Evolutionary conservation across 2,888 invertebrate genomes (phyloP), one percentile per base, ranked within the genome.

Genomic region (Amphiduros pacificus): DNA sequence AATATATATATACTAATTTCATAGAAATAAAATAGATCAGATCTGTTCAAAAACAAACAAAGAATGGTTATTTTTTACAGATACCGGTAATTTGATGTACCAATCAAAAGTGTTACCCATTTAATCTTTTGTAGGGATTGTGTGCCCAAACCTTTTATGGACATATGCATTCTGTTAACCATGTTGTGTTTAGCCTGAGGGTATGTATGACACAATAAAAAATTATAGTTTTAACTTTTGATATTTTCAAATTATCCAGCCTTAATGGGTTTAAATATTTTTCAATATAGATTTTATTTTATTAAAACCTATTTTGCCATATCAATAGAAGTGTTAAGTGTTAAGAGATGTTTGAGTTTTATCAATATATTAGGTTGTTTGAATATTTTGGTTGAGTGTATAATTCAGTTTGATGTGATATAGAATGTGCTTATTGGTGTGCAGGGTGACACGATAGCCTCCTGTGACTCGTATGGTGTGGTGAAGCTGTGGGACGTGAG

Each of bases 401-500:
- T n/a, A n/a, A n/a, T n/a, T n/a, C n/a, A n/a, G n/a, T n/a, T n/a
- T n/a, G n/a, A 36, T 11, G 9, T 36, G 36, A 36, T 17, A 36
- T 17, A 36, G 17, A 36, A 36, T 17, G 9, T 11, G 9, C 17
- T 36, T 14, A 48, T 51, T 51, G 6, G 3, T 29, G 3, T 53
- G 20, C 66, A 82, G 80, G 82, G 83, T 26, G 81, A 82, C 69
- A 80, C 78, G 3, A 68, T 82, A 26, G 82, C 77, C 6, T 82
- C 82, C 1, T 82, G 81, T 69, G 83, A 83, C 64, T 78, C 82
- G 0, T 79, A 77, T 63, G 83, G 83, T 24, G 70, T 73, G 3
- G 74, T 82, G 3, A 81, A 80, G 63, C 61, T 83, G 20, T 83
- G 82, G 82, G 82, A 83, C 69, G 76, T 82, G 2, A 64, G 82